Percentiles rank a stretch among this genome's conserved stretches.
phyloP scores from a whole-genome alignment of 2,113 vertebrate species.

The Noturus placidus region DNA sequence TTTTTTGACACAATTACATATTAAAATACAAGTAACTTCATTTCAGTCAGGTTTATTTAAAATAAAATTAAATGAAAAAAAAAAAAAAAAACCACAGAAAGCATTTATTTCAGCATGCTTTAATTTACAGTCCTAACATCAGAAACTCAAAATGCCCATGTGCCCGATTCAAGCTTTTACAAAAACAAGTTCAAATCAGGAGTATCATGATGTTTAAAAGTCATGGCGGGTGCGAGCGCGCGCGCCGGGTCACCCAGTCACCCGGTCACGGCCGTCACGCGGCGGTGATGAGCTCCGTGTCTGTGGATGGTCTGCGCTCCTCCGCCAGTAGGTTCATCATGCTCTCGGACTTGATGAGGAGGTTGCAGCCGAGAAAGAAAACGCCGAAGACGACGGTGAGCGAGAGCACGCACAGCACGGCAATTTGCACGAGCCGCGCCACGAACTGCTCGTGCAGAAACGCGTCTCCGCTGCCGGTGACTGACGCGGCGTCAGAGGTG shows the following conservation, averaged over 20 bases:
- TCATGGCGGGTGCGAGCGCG: background rate
- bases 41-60: background rate
- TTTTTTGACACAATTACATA: background rate
- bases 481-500: conserved; percentile 15
- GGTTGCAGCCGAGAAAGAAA: conserved; percentile 65
- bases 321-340: conserved; percentile 58
- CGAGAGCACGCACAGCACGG: conserved; percentile 61
- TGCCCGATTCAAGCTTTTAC: background rate
- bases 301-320: conserved; percentile 58
- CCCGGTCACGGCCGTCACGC: background rate
- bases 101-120: background rate
- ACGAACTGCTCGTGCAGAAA: conserved; percentile 48
- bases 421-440: conserved; percentile 60
- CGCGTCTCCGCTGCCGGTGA: conserved; percentile 16
- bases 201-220: background rate
- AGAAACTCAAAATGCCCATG: background rate
- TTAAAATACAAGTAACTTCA: background rate
- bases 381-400: conserved; percentile 65
- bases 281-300: conserved; percentile 52
- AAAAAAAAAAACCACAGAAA: background rate
- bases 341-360: conserved; percentile 63
- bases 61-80: too few species aligned
- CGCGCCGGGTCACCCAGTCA: background rate
- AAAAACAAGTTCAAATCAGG: background rate
- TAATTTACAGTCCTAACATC: background rate